Conservation (phyloP, 2,113 vertebrate genomes). For the Rallus limicola region DNA sequence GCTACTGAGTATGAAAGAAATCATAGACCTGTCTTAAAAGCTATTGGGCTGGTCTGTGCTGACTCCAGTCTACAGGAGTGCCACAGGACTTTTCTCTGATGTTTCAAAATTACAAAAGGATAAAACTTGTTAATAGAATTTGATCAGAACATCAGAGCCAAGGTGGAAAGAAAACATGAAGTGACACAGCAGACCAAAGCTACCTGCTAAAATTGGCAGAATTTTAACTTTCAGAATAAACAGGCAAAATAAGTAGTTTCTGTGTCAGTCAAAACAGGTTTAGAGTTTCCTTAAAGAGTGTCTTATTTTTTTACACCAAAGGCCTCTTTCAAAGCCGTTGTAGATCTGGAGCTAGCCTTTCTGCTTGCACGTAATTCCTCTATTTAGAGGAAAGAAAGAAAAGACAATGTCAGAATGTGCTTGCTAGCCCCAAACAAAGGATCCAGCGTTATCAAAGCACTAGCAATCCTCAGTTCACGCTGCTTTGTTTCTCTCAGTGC, state of each 20-base stretch:
- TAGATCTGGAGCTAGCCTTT: background rate
- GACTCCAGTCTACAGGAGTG: background rate
- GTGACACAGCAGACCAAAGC: background rate
- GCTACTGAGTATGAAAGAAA: background rate
- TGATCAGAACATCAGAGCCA: background rate
- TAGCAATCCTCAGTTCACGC: background rate
- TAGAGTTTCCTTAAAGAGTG: background rate
- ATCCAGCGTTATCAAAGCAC: background rate
- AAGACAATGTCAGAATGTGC: accelerated
- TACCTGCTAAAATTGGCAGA: background rate
- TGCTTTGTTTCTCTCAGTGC: background rate
- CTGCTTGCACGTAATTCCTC: background rate
- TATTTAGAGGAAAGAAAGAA: background rate
- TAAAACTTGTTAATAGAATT: background rate
- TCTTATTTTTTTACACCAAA: background rate
- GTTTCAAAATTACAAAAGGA: background rate
- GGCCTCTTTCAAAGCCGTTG: background rate
- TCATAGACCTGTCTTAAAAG: background rate
- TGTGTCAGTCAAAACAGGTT: background rate
- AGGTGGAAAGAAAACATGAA: background rate
- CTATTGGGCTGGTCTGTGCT: background rate
- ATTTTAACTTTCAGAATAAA: background rate
- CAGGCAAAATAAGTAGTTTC: background rate
- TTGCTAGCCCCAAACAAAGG: background rate
- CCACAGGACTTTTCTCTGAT: background rate